phyloP scores from a whole-genome alignment of 2,113 vertebrate genomes.

The Aythya baeri region DNA sequence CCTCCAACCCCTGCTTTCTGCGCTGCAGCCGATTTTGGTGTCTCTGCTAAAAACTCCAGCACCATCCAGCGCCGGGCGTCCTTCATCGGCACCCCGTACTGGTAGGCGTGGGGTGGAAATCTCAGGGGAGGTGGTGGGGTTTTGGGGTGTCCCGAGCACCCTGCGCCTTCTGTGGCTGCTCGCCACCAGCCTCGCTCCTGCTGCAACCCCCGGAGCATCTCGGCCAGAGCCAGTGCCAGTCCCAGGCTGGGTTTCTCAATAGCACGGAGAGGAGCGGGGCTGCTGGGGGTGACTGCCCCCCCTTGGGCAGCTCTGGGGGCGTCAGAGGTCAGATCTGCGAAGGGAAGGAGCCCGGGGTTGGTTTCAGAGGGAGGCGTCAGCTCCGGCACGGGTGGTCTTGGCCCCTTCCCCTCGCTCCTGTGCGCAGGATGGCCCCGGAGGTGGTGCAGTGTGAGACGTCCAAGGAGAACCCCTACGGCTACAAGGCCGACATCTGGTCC shows the following conservation, averaged over 20 bases:
- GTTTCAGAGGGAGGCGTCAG: background rate
- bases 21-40: constrained; percentile 75
- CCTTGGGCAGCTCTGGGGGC: background rate
- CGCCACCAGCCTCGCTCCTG: fast-evolving
- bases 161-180: fast-evolving
- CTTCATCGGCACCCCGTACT: constrained; percentile 79
- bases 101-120: constrained; percentile 46
- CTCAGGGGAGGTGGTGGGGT: background rate
- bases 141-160: background rate
- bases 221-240: fast-evolving
- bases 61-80: constrained; percentile 71
- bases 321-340: background rate
- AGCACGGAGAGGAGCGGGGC: background rate
- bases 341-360: background rate
- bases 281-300: background rate
- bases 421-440: constrained; percentile 78
- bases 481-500: constrained; percentile 79
- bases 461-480: constrained; percentile 76
- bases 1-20: fast-evolving
- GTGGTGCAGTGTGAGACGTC: constrained; percentile 79
- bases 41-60: constrained; percentile 76
- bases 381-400: background rate
- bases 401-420: background rate
- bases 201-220: background rate
- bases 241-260: background rate